These are phyloP conservation scores for Acipenser ruthenus DNA, from an alignment of 2,797 vertebrate genomes.

Conservation along the genomic window DNA sequence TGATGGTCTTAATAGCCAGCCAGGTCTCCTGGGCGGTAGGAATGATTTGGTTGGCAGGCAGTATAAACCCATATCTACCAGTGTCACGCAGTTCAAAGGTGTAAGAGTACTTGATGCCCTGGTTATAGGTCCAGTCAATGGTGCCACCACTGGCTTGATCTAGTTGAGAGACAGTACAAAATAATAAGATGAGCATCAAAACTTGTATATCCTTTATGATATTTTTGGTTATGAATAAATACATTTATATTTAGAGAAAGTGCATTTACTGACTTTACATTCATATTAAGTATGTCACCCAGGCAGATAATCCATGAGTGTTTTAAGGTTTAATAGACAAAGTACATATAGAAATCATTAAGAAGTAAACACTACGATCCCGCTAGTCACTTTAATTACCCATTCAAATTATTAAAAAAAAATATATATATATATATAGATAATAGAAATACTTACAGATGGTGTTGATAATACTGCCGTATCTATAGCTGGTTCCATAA, in stretches of 20 bases:
- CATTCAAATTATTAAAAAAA: too few species aligned
- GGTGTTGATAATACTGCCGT: conserved; percentile 77
- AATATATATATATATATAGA: neutral
- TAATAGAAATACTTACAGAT: conserved; percentile 75
- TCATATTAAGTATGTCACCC: too few species aligned
- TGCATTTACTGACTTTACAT: too few species aligned
- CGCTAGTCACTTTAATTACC: too few species aligned
- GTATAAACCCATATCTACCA: conserved; percentile 75
- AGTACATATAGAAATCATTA: too few species aligned
- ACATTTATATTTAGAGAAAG: too few species aligned
- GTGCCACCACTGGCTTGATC: conserved; percentile 78
- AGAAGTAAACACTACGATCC: too few species aligned
- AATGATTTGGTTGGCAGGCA: conserved; percentile 80
- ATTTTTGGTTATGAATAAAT: too few species aligned
- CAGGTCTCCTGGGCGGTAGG: conserved; percentile 84
- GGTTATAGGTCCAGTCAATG: conserved; percentile 84
- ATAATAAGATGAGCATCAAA: neutral
- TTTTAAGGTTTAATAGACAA: too few species aligned
- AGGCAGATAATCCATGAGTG: too few species aligned
- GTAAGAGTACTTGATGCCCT: conserved; percentile 88
- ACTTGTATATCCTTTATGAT: neutral
- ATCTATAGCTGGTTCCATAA: conserved; percentile 69
- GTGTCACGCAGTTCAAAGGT: conserved; percentile 89
- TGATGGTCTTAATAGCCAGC: conserved; percentile 74
- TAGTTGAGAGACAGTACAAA: conserved; percentile 27